Base-by-base conservation (phyloP, 1,140 invertebrate species). In the Delia radicum region DNA sequence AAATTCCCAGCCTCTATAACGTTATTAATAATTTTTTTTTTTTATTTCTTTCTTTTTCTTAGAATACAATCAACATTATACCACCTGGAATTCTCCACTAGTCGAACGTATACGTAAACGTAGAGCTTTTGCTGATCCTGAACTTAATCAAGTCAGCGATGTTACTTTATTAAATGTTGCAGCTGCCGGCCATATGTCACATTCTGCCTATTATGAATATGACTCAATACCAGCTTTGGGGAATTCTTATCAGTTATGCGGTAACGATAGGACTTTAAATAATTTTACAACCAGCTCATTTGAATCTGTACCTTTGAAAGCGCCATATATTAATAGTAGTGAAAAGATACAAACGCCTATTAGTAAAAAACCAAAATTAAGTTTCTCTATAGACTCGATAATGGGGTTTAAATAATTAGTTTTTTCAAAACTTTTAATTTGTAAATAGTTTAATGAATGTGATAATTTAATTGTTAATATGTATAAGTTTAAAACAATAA, bases 331-430 rank as follows among this genome's bases (percentile, higher is more conserved):
- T 2, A 33, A 73, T 4, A n/a, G n/a, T n/a, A n/a, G n/a, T n/a
- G 46, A 21, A 29, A 21, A 18, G 1, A 27, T 31, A 21, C 42
- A 67, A 13, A 76, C 62, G 31, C 24, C 37, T 37, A 42, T 81
- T 62, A 61, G 74, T 77, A 82, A 79, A 79, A 87, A 79, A 84
- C 87, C 79, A 81, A 90, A 85, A 84, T 77, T 90, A 74, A 89
- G 88, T 27, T 90, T 90, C 79, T 90, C 89, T 31, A 90, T 90
- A 21, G 89, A 90, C 79, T 89, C 89, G n/a, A 90, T 90, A 76
- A 90, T 90, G 76, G 89, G 89, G 4, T 33, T 76, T 62, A 74
- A 65, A 24, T 46, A 5, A 75, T 73, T 28, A 29, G n/a, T n/a
- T n/a, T n/a, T n/a, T n/a, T n/a, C n/a, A n/a, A n/a, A n/a, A n/a